Evolutionary conservation across 1,140 invertebrate species (phyloP).

Genomic region (Formica selysi): DNA sequence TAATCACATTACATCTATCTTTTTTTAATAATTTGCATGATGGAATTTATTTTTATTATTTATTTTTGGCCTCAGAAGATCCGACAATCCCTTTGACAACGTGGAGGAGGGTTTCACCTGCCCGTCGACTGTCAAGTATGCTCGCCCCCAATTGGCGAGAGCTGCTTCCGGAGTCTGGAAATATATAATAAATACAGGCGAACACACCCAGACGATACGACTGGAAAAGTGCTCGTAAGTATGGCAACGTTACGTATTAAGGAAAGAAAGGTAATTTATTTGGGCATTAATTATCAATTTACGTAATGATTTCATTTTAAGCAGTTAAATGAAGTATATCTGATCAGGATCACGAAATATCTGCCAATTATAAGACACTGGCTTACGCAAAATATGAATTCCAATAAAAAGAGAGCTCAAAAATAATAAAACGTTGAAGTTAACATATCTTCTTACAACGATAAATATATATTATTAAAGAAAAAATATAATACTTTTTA

Average conservation of each 20-base stretch:
- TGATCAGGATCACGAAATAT: neutral
- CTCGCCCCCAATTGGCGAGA: constrained; percentile 92
- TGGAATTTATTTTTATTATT: constrained; percentile 2
- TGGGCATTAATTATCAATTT: constrained; percentile 29
- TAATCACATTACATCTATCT: too few relatives aligned
- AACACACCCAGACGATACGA: constrained; percentile 94
- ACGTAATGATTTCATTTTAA: constrained; percentile 19
- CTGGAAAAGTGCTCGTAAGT: constrained; percentile 94
- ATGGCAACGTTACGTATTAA: constrained; percentile 9
- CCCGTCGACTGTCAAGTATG: constrained; percentile 94
- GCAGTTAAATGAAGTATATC: neutral
- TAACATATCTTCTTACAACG: neutral
- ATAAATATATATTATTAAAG: neutral
- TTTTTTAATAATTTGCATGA: neutral
- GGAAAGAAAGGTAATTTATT: constrained; percentile 30
- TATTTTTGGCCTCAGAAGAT: constrained; percentile 85
- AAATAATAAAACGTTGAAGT: constrained; percentile 6
- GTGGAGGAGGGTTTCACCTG: constrained; percentile 92
- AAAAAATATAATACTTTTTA: neutral
- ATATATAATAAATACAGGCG: constrained; percentile 94
- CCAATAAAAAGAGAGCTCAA: neutral
- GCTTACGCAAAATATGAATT: neutral
- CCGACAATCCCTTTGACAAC: constrained; percentile 84
- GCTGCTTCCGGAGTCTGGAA: constrained; percentile 94
- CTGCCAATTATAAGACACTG: neutral